These are phyloP conservation scores for Trematomus loennbergii DNA, from an alignment of 2,113 vertebrate species.

Conservation along the genomic window DNA sequence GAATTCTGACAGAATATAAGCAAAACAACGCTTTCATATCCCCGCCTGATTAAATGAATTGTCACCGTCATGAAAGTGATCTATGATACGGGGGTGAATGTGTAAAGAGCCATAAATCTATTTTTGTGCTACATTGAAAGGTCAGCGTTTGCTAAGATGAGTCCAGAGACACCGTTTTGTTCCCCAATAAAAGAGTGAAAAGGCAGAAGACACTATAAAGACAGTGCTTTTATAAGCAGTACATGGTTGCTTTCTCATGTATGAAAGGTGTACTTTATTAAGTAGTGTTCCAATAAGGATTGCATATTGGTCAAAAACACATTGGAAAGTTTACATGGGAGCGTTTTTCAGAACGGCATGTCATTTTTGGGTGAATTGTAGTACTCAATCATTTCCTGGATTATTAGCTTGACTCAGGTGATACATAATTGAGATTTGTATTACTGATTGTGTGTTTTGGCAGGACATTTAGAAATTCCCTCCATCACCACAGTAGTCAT, in stretches of 20 bases:
- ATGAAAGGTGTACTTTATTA: conserved; percentile 21
- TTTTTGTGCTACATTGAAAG: conserved; percentile 78
- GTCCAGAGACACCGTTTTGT: conserved; percentile 56
- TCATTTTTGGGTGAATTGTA: too few species aligned
- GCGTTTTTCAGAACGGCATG: too few species aligned
- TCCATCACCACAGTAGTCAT: neutral
- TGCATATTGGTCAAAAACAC: too few species aligned
- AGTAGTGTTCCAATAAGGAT: neutral
- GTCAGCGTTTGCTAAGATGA: conserved; percentile 77
- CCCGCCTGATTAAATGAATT: conserved; percentile 74
- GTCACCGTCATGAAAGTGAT: conserved; percentile 74
- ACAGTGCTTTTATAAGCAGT: conserved; percentile 48
- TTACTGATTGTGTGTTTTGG: neutral
- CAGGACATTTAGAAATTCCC: neutral
- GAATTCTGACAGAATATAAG: conserved; percentile 47
- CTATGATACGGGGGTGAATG: conserved; percentile 71
- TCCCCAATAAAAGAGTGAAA: conserved; percentile 54
- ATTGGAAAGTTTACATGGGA: neutral
- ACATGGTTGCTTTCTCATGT: conserved; percentile 34
- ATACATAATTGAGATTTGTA: neutral
- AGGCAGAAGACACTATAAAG: conserved; percentile 45
- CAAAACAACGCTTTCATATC: conserved; percentile 56
- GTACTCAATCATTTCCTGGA: too few species aligned
- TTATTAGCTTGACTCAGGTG: too few species aligned
- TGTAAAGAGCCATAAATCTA: conserved; percentile 82